A percentile compares a stretch with the other conserved stretches of the same genome.
Evolutionary conservation across 2,113 vertebrate genomes (phyloP).

Genomic region (Paradoxurus hermaphroditus): DNA sequence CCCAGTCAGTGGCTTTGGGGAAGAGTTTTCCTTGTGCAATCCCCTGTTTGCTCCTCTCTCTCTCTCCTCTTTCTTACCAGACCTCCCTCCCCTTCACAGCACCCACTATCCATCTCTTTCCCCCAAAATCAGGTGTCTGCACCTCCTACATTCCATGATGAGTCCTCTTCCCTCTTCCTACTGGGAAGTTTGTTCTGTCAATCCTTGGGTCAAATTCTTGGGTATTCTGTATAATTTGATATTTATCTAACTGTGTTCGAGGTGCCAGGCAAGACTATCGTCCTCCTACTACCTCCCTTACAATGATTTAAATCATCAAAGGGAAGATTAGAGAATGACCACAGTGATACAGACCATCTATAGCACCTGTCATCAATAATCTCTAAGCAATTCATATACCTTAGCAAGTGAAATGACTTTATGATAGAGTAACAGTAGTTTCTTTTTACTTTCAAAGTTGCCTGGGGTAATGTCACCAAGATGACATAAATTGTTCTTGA

Average conservation of each 20-base stretch:
- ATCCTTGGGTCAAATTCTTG: neutral
- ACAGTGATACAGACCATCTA: neutral
- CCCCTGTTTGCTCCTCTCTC: neutral
- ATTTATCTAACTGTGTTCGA: neutral
- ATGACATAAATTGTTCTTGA: neutral
- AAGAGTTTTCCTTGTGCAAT: neutral
- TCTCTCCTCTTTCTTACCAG: neutral
- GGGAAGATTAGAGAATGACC: neutral
- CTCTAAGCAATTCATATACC: neutral
- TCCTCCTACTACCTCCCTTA: neutral
- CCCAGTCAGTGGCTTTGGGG: neutral
- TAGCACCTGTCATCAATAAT: neutral
- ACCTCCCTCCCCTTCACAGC: no score
- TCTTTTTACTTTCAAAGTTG: neutral
- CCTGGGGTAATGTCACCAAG: neutral
- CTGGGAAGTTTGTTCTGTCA: neutral
- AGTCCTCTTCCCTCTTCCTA: neutral
- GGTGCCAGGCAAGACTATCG: neutral
- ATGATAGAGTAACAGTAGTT: neutral
- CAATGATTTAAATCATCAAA: neutral
- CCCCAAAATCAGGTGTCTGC: neutral
- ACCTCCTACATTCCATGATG: neutral
- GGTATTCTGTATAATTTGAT: neutral
- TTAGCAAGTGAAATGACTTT: neutral
- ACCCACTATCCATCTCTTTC: no score